Base-by-base conservation (phyloP, 35 echinoderm and acorn worm species). In the Hemicentrotus pulcherrimus region DNA sequence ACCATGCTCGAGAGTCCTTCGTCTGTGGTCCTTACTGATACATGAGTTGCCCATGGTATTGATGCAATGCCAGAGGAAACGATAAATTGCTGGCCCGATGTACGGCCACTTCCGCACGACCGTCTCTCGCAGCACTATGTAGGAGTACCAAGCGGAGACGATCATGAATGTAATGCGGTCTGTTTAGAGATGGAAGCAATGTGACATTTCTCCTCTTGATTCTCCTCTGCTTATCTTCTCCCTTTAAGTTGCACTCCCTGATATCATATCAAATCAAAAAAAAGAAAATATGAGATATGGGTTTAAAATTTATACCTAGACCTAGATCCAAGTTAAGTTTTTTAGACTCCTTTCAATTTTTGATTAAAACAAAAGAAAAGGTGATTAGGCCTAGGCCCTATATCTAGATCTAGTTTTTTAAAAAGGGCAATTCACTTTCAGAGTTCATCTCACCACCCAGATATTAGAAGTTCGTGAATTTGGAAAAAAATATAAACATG, bases 21-120 rank as follows among this genome's bases (percentile, higher is more conserved):
- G 92, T 60, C 95, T 96, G 93, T 94, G 95, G 35, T 96, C 92
- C 85, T 96, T 96, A 88, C 95, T 96, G 16, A 96, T 87, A 47
- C 95, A 96, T 48, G 95, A 96, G 86, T 88, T 96, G n/a, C 95
- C 95, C 95, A 96, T 96, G 95, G 28, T 94, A 78, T 78, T 78
- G 85, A 89, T 35, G 65, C 94, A 86, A 46, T 92, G 47, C 52
- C 86, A 46, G 22, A 94, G 71, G 31, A 96, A 86, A 78, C 92
- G 31, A 31, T 85, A 47, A 94, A 96, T 18, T n/a, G 70, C 86
- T 12, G 65, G 46, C n/a, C 65, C 71, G 14, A 96, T 33, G 46
- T 41, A 16, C 30, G 85, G 71, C 32, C 78, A 85, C 65, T 86
- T 30, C 52, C 61, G 92, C 35, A 71, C 92, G n/a, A 94, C 65